Evolutionary conservation across 2,888 invertebrate species (phyloP).

Genomic region (Lasioglossum vierecki): DNA sequence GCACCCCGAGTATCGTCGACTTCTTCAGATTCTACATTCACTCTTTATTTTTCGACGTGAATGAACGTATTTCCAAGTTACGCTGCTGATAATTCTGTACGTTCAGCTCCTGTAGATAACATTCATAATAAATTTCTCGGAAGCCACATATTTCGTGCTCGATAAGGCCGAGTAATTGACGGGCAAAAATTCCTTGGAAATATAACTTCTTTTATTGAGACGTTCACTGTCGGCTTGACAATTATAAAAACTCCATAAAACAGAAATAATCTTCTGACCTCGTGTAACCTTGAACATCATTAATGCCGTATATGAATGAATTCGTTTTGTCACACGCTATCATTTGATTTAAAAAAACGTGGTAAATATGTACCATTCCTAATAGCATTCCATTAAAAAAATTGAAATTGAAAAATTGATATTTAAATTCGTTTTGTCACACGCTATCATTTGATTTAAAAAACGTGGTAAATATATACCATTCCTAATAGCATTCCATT

Average conservation of each 20-base stretch:
- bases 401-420: too few species aligned
- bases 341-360: too few species aligned
- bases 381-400: too few species aligned
- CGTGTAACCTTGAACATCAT: too few species aligned
- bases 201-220: not conserved
- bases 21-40: not conserved
- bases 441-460: too few species aligned
- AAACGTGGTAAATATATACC: too few species aligned
- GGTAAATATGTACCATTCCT: too few species aligned
- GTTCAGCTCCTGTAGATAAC: slow-evolving; percentile 7
- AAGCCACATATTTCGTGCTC: not conserved
- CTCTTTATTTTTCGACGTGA: not conserved
- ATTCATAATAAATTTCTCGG: slow-evolving; percentile 16
- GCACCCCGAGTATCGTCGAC: not conserved
- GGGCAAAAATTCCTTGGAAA: not conserved
- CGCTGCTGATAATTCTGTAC: not conserved
- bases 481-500: too few species aligned
- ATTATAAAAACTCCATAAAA: not conserved
- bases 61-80: not conserved
- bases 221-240: not conserved
- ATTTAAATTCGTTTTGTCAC: too few species aligned
- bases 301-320: too few species aligned
- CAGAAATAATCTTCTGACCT: too few species aligned
- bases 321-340: too few species aligned
- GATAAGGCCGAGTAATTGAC: not conserved